Evolutionary conservation across 2,113 vertebrate genomes (phyloP), one percentile per base, ranked within the genome.

Genomic region (Microcebus griseorufus): DNA sequence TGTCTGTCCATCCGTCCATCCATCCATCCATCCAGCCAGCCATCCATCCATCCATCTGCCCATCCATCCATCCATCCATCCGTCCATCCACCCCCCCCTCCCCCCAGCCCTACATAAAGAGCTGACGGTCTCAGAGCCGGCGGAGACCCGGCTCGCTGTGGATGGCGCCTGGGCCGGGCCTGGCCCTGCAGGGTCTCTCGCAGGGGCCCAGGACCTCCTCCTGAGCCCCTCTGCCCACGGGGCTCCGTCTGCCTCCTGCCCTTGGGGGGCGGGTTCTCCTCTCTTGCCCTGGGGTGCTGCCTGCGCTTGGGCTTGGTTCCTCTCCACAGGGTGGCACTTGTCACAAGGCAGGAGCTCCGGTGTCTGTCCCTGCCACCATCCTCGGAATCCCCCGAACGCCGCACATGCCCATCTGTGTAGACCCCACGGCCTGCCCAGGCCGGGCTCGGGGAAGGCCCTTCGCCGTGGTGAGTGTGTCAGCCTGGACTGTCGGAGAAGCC

Each of bases 1-100:
- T 29, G 29, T 11, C 7, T 1, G 0, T 73, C 18, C 27, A 16
- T 23, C 53, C 48, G 22, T 5, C 42, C 42, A 5, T 2, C 6
- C 51, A 22, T 42, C 42, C 42, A 42, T 45, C 42, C 42, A 1
- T 2, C 6, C 53, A 12, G 1, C 42, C 42, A 45, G 1, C 34
- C 48, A 22, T 45, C 42, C 42, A 1, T 2, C 6, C 53, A 12
- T 45, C 42, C 20, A 42, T 7, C 39, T 22, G 29, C 5, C 11
- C 2, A 0, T 73, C 18, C 29, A 27, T 23, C 34, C 48, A 53
- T 45, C 42, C 42, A 8, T 2, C 6, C 53, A 22, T 45, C 42
- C 42, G 7, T 45, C 42, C 1, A 1, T 45, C 42, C 42, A 7
- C 7, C 42, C 22, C 20, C 20, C 22, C 45, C 20, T 58, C 18